A percentile compares a stretch with the other conserved stretches of the same genome.
These are phyloP conservation scores for Coilia nasus DNA, from an alignment of 2,797 vertebrate genomes.

Conservation along the genomic window DNA sequence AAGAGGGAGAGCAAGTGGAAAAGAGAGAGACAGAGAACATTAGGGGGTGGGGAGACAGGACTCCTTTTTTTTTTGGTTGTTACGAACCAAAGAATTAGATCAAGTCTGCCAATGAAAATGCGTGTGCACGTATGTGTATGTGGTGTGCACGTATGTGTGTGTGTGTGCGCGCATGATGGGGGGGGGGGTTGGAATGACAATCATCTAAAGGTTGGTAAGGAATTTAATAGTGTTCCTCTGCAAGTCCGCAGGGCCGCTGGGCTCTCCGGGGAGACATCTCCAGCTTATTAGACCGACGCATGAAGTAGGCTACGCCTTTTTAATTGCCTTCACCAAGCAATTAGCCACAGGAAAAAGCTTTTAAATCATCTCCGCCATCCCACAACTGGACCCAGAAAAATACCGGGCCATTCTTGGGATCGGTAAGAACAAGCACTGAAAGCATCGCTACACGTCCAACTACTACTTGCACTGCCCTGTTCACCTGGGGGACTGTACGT, in stretches of 20 bases:
- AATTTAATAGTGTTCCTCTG: slow-evolving; percentile 51
- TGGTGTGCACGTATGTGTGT: background rate
- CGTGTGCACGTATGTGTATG: background rate
- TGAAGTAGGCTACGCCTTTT: slow-evolving; percentile 68
- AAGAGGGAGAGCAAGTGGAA: slow-evolving; percentile 48
- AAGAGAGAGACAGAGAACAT: background rate
- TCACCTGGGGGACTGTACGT: too few relatives aligned
- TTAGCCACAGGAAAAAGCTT: slow-evolving; percentile 65
- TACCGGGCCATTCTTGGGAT: slow-evolving; percentile 28
- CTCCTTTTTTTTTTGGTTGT: background rate
- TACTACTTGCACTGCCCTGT: too few relatives aligned
- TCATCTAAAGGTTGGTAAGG: slow-evolving; percentile 48
- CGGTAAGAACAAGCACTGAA: slow-evolving; percentile 39
- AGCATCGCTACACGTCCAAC: background rate
- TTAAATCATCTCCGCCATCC: slow-evolving; percentile 68
- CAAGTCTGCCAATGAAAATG: background rate
- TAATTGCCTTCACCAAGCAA: slow-evolving; percentile 75
- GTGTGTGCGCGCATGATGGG: background rate
- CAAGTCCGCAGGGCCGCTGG: slow-evolving; percentile 58
- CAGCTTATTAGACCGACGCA: slow-evolving; percentile 69
- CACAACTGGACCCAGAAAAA: slow-evolving; percentile 61
- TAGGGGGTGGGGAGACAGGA: too few relatives aligned
- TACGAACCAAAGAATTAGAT: slow-evolving; percentile 7
- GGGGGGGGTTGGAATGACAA: slow-evolving; percentile 37
- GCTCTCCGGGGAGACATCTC: slow-evolving; percentile 59